Evolutionary conservation across 1,140 invertebrate species (phyloP).

Genomic region (Drosophila tropicalis): DNA sequence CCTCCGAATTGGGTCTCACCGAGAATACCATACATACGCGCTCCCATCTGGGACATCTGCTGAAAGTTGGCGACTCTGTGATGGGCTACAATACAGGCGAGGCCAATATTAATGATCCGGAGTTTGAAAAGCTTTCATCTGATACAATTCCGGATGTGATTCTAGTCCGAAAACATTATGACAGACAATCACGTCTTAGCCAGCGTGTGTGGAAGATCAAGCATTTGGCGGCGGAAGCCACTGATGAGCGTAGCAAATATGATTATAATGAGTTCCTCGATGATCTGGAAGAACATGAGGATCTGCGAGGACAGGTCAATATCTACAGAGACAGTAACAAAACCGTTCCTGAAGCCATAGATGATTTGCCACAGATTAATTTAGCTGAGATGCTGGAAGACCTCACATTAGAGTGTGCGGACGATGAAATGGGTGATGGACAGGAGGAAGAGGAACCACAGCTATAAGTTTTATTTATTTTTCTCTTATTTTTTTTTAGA

Average conservation of each 20-base stretch:
- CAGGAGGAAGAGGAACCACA: slow-evolving; percentile 42
- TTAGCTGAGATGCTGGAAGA: slow-evolving; percentile 99
- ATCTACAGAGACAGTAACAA: slow-evolving; percentile 93
- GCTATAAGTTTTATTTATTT: slow-evolving; percentile 39
- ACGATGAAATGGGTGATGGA: slow-evolving; percentile 88
- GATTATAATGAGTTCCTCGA: slow-evolving; percentile 98
- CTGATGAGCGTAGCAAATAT: slow-evolving; percentile 86
- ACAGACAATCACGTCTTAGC: slow-evolving; percentile 87
- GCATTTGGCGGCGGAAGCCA: slow-evolving; percentile 90
- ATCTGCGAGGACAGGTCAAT: slow-evolving; percentile 95
- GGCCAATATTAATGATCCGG: slow-evolving; percentile 94
- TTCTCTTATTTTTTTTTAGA: slow-evolving; percentile 27
- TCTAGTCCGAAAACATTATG: slow-evolving; percentile 96
- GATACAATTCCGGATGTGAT: slow-evolving; percentile 94
- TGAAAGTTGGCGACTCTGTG: slow-evolving; percentile 96
- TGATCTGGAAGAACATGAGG: slow-evolving; percentile 97
- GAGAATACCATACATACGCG: slow-evolving; percentile 93
- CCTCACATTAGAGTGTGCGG: slow-evolving; percentile 88
- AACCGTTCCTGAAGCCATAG: slow-evolving; percentile 88
- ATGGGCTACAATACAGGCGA: slow-evolving; percentile 96
- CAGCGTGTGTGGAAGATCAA: slow-evolving; percentile 96
- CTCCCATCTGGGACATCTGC: slow-evolving; percentile 96
- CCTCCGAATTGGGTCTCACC: slow-evolving; percentile 93
- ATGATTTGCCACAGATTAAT: slow-evolving; percentile 92
- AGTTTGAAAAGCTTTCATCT: slow-evolving; percentile 92